Conservation (phyloP, 2,888 invertebrate genomes). For the Zygothrica quintamaculata region DNA sequence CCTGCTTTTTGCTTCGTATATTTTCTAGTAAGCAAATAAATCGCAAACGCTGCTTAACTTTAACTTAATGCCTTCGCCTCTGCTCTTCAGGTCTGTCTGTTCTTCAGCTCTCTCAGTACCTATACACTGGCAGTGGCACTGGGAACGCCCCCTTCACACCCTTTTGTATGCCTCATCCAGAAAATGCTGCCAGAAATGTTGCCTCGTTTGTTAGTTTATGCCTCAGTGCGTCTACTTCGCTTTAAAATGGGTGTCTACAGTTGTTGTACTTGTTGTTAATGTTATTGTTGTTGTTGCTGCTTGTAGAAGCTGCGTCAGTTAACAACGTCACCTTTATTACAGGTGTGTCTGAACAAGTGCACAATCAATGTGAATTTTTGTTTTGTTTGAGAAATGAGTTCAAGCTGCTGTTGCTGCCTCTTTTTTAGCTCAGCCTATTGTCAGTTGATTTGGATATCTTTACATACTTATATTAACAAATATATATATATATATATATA, state of each 20-base stretch:
- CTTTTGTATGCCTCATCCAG: too few relatives aligned
- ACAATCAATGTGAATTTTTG: constrained; percentile 68
- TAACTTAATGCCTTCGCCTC: not conserved
- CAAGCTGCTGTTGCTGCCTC: constrained; percentile 50
- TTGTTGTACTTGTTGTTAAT: too few relatives aligned
- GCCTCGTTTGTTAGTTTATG: constrained; percentile 43
- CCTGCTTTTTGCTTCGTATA: constrained; percentile 44
- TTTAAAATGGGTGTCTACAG: constrained; percentile 41
- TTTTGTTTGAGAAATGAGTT: constrained; percentile 61
- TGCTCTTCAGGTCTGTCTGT: too few relatives aligned
- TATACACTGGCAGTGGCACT: too few relatives aligned
- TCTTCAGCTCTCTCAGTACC: too few relatives aligned
- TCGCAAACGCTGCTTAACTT: constrained; percentile 28
- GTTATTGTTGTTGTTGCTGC: too few relatives aligned
- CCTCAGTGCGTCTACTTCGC: constrained; percentile 63
- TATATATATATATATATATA: not conserved
- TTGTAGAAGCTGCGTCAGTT: constrained; percentile 9
- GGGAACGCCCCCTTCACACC: too few relatives aligned
- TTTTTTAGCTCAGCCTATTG: constrained; percentile 22
- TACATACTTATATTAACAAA: constrained; percentile 28
- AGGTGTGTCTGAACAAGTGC: constrained; percentile 67
- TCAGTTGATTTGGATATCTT: constrained; percentile 25
- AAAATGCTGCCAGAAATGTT: constrained; percentile 25
- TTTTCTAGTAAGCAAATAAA: constrained; percentile 68
- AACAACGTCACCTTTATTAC: constrained; percentile 53